phyloP scores from a whole-genome alignment of 2,888 invertebrate genomes.

The Agrotis ipsilon region DNA sequence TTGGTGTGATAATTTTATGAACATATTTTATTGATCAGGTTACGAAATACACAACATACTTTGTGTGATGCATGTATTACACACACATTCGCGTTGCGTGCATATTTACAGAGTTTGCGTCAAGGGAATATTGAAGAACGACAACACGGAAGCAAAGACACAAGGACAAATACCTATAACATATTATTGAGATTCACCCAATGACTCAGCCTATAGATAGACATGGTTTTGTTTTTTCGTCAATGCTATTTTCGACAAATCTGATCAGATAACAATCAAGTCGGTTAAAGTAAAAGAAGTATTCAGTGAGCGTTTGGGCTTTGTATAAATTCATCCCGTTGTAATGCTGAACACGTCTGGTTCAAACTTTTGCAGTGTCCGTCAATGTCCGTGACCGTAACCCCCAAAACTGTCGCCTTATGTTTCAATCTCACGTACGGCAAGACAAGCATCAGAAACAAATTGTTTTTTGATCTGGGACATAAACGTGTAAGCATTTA shows the following conservation, averaged over 20 bases:
- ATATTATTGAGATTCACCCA: slow-evolving; percentile 28
- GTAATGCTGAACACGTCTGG: slow-evolving; percentile 74
- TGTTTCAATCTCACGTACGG: slow-evolving; percentile 82
- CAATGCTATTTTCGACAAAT: slow-evolving; percentile 58
- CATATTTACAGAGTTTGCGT: slow-evolving; percentile 29
- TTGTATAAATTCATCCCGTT: slow-evolving; percentile 73
- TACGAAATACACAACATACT: slow-evolving; percentile 26
- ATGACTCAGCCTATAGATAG: slow-evolving; percentile 26
- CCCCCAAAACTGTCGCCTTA: slow-evolving; percentile 75
- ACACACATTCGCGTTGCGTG: slow-evolving; percentile 19
- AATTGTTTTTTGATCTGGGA: slow-evolving; percentile 86
- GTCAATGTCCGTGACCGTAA: slow-evolving; percentile 80
- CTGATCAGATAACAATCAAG: slow-evolving; percentile 72
- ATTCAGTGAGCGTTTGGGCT: slow-evolving; percentile 68
- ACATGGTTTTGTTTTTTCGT: slow-evolving; percentile 43
- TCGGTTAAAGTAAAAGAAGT: slow-evolving; percentile 73
- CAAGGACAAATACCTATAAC: slow-evolving; percentile 24
- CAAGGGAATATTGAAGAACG: slow-evolving; percentile 26
- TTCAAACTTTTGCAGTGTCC: slow-evolving; percentile 78
- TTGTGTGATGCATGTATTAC: slow-evolving; percentile 20
- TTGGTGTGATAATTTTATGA: slow-evolving; percentile 49
- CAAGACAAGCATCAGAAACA: slow-evolving; percentile 84
- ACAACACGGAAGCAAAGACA: slow-evolving; percentile 34
- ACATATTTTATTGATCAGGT: slow-evolving; percentile 50
- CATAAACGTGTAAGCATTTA: slow-evolving; percentile 82